Evolutionary conservation across 2,113 vertebrate species (phyloP), one percentile per base, ranked within the genome.

Genomic region (Ageneiosus marmoratus): DNA sequence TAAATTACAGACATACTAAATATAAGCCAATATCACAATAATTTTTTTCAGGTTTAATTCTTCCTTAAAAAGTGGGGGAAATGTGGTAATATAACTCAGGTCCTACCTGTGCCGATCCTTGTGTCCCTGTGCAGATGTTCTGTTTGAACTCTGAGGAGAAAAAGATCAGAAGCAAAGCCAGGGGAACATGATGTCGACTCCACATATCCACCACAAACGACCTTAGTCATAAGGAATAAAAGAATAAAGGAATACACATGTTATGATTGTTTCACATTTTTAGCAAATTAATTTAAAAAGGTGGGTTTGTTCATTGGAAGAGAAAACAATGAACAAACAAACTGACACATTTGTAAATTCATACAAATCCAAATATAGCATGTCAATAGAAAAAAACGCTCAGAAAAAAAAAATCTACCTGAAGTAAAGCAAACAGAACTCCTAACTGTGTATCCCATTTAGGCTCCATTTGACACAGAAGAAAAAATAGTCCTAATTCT

Each of bases 101-200:
- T 9, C 48, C 48, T 50, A 94, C 93, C 93, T 92, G 65, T 91
- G 29, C 93, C 93, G n/a, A 94, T 78, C 34, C 72, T 84, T 0
- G 22, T 77, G 10, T 80, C 77, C 0, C 0, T 65, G 2, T 7
- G 58, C 65, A 93, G 88, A 1, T 84, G 77, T n/a, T 53, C 77
- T 46, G 73, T 85, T 78, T 16, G 51, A 46, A 92, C 89, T 86
- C 15, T 89, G 80, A 93, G 89, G 29, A 88, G 46, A 22, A 91
- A 80, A 24, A 70, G 1, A 2, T 92, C 84, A 0, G 90, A 85
- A 20, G 84, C 0, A 77, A 94, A 93, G 8, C 92, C 92, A 48
- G 92, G 87, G n/a, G 29, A 80, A 87, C 93, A 94, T 89, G 86
- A 32, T 72, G 83, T 41, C 51, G 84, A 51, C 67, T 91, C 86